phyloP scores from a whole-genome alignment of 1,140 invertebrate species.

The Ceratina japonica region DNA sequence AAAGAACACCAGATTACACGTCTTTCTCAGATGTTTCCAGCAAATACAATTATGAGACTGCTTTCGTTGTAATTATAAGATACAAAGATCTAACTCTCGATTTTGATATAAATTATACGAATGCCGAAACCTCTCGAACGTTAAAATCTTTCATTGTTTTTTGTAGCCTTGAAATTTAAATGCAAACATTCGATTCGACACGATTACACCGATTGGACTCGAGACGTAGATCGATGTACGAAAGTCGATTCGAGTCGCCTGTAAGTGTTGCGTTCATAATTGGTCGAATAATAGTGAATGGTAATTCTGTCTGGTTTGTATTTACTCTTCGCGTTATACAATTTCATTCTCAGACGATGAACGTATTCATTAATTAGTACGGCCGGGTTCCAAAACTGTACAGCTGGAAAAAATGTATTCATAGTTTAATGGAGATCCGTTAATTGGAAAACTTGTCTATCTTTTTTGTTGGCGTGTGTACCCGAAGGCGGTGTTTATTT shows the following conservation, averaged over 20 bases:
- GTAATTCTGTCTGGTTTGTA: background rate
- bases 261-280: background rate
- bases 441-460: constrained; percentile 1
- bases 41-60: too few species aligned
- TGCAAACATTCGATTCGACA: too few species aligned
- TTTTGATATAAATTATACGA: too few species aligned
- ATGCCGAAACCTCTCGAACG: too few species aligned
- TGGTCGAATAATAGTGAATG: constrained; percentile 2
- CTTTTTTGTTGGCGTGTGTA: background rate
- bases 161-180: too few species aligned
- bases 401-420: background rate
- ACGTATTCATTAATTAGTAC: background rate
- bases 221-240: too few species aligned
- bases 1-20: too few species aligned
- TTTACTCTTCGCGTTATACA: background rate
- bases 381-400: background rate
- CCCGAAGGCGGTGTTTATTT: background rate
- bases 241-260: background rate
- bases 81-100: too few species aligned
- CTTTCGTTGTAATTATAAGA: too few species aligned
- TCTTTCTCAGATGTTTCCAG: too few species aligned
- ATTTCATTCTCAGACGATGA: constrained; percentile 1
- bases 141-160: too few species aligned
- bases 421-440: background rate
- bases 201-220: too few species aligned